Evolutionary conservation across 1,140 invertebrate species (phyloP).

Genomic region (Bombyx mandarina): DNA sequence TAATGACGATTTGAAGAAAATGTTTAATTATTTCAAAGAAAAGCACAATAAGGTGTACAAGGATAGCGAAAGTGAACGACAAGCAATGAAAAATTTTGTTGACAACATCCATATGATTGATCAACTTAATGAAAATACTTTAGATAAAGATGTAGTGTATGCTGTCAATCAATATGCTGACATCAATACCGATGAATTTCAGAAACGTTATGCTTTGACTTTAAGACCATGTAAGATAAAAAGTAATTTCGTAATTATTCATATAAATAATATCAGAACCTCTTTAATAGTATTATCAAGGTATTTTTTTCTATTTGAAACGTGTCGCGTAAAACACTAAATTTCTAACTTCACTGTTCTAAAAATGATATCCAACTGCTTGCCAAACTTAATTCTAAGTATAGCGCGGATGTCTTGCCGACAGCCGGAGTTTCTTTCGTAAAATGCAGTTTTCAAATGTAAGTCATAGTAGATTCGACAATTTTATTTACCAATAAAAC

Average conservation of each 20-base stretch:
- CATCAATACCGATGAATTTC: conserved; percentile 26
- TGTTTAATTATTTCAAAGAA: conserved; percentile 34
- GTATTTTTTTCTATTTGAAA: no score
- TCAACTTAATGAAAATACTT: conserved; percentile 24
- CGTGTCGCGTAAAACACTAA: no score
- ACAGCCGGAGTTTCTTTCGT: neutral
- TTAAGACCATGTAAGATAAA: conserved; percentile 32
- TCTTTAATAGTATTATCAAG: no score
- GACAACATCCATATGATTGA: conserved; percentile 33
- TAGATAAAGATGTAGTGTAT: conserved; percentile 26
- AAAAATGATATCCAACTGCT: neutral
- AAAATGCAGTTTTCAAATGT: neutral
- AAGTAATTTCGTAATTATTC: neutral
- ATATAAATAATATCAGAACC: neutral
- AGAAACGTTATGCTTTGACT: conserved; percentile 27
- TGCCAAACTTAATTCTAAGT: neutral
- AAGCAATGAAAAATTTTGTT: conserved; percentile 29
- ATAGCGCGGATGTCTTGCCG: neutral
- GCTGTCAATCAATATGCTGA: conserved; percentile 39
- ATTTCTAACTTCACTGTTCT: neutral
- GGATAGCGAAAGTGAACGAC: conserved; percentile 21
- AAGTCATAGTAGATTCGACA: neutral
- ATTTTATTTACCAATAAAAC: conserved; percentile 1
- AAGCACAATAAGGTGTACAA: conserved; percentile 37
- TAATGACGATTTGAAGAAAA: conserved; percentile 10